Evolutionary conservation across 2,113 vertebrate species (phyloP).

Genomic region (Ailurus styani): DNA sequence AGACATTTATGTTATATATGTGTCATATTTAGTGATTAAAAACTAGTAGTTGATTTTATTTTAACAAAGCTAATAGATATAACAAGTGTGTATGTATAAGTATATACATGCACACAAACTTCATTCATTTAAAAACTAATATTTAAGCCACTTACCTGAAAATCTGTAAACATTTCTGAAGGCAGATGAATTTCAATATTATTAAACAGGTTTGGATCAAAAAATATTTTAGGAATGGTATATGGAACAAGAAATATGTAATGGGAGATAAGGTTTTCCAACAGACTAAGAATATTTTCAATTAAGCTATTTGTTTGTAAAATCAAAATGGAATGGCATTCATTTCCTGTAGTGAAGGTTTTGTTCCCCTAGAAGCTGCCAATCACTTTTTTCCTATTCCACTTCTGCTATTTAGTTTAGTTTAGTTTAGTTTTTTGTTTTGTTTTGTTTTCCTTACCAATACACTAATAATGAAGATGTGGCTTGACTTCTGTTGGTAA

Average conservation of each 20-base stretch:
- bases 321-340: background rate
- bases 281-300: background rate
- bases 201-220: background rate
- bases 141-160: background rate
- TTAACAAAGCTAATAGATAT: background rate
- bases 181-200: background rate
- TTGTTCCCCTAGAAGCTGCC: background rate
- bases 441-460: background rate
- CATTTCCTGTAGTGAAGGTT: conserved; percentile 5
- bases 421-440: background rate
- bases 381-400: background rate
- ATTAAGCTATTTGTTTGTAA: conserved; percentile 29
- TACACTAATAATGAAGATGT: background rate
- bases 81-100: background rate
- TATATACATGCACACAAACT: background rate
- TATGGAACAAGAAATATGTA: background rate
- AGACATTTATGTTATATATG: background rate
- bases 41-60: background rate
- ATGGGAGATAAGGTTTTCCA: conserved; percentile 4
- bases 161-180: background rate
- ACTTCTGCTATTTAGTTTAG: background rate
- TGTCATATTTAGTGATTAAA: background rate
- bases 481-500: background rate
- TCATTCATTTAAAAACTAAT: background rate
- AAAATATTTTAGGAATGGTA: background rate